Base-by-base conservation (phyloP, 2,113 vertebrate species). In the Gambusia affinis region DNA sequence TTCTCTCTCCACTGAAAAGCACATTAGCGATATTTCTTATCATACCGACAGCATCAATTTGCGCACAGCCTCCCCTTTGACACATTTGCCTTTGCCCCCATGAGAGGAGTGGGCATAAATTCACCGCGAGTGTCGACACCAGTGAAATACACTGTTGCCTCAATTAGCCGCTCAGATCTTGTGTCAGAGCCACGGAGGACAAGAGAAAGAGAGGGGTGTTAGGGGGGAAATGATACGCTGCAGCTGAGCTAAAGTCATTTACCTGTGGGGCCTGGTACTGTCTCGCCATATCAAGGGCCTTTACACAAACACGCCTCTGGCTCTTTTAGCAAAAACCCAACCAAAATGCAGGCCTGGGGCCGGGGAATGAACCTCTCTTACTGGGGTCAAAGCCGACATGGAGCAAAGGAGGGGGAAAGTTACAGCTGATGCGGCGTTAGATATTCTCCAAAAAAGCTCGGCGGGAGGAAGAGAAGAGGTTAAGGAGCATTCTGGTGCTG, bases 401-500 rank as follows among this genome's bases (percentile, higher is more conserved):
- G 70, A 31, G 44, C 44, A 17, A 47, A 47, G 70, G 73, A 70
- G 57, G 71, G 44, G 63, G 19, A 61, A 67, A 27, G 72, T 82
- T 82, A 75, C 80, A 84, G 35, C 83, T 71, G 81, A 87, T 87
- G 75, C 57, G 76, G 79, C 87, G 88, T 85, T 82, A 81, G 83
- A 82, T 84, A 80, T 74, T 87, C 87, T 87, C 87, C 79, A 76
- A 89, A 85, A 88, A 84, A 3, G 35, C 78, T 62, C n/a, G 66
- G 75, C 71, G 81, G 87, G 80, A 83, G 81, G 17, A n/a, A n/a
- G n/a, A 57, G 17, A 57, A 79, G 67, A 88, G 89, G 87, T 92
- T 90, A 92, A 89, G 87, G 88, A 90, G 88, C 88, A 90, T 87
- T 73, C 82, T 78, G 78, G 81, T 72, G 84, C 83, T 80, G 15